Evolutionary conservation across 1,140 invertebrate species (phyloP), one percentile per base, ranked within the genome.

Genomic region (Tigriopus japonicus): DNA sequence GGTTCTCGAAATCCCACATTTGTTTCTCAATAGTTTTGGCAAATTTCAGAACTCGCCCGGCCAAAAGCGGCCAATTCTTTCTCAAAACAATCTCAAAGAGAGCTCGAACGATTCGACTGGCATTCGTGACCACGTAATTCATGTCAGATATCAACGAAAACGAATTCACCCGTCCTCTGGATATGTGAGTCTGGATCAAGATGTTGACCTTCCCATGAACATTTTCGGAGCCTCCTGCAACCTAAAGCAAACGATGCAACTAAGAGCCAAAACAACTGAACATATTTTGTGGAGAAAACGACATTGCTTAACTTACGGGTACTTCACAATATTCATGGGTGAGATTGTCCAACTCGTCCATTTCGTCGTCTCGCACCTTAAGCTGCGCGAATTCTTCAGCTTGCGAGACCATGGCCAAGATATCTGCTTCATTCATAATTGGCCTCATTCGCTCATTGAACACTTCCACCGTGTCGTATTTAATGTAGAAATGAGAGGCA

Each of bases 401-500:
- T 62, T 82, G 78, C 1, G 91, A 89, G 40, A 99, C 81, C 77
- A 98, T 82, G 62, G 78, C 78, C 9, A 98, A 73, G 42, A 98
- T 83, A 64, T 90, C 84, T 2, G 81, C 78, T 64, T 95, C 87
- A 23, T 79, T 83, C 87, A 98, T 93, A 10, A 84, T 72, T 13
- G 81, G 76, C 52, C 78, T 78, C 63, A 87, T 75, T 63, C 82
- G 74, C 67, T 87, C 82, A 71, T 92, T 90, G 68, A 95, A 73
- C 42, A 85, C 81, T 72, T 93, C 86, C 65, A 98, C 84, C 0
- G 94, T 98, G 67, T 94, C 88, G 71, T 90, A 90, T 67, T 94
- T 97, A 45, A 99, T 90, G 71, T 99, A 99, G 73, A 85, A 98
- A 72, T 97, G 88, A 70, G 91, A 95, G 0, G 95, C 91, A 53